phyloP scores from a whole-genome alignment of 2,113 vertebrate genomes.

The Cynoglossus semilaevis region DNA sequence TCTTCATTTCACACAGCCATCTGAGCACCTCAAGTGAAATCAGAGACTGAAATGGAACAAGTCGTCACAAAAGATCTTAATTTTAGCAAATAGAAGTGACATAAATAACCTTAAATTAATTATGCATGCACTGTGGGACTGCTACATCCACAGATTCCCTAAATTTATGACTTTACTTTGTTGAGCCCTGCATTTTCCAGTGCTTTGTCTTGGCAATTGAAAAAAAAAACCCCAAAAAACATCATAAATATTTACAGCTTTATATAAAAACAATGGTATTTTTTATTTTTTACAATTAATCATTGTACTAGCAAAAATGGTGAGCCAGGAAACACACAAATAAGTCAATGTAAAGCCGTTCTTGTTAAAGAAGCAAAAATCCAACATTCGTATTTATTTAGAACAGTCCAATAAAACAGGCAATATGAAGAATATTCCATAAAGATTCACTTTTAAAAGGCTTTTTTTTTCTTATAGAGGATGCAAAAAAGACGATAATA shows the following conservation, averaged over 20 bases:
- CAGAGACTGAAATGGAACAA: slow-evolving; percentile 47
- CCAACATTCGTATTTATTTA: slow-evolving; percentile 77
- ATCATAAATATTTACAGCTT: background rate
- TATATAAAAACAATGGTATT: slow-evolving; percentile 22
- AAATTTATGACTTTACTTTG: slow-evolving; percentile 21
- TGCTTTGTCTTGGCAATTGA: too few relatives aligned
- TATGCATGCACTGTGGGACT: slow-evolving; percentile 47
- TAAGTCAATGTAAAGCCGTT: slow-evolving; percentile 47
- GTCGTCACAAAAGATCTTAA: slow-evolving; percentile 56
- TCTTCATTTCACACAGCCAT: too few relatives aligned
- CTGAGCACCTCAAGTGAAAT: too few relatives aligned
- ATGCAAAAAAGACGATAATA: slow-evolving; percentile 76
- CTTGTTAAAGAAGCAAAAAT: slow-evolving; percentile 69
- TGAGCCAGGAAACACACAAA: slow-evolving; percentile 21
- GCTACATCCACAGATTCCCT: slow-evolving; percentile 32
- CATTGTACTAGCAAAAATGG: slow-evolving; percentile 34
- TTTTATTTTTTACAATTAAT: slow-evolving; percentile 20
- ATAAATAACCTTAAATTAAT: slow-evolving; percentile 67
- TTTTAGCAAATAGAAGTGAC: slow-evolving; percentile 56
- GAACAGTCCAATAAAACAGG: slow-evolving; percentile 79
- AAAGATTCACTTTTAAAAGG: slow-evolving; percentile 76
- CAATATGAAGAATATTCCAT: slow-evolving; percentile 79
- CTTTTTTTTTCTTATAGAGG: slow-evolving; percentile 77
- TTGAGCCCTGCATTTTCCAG: too few relatives aligned
- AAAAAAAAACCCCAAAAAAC: too few relatives aligned